Evolutionary conservation across 2,113 vertebrate species (phyloP).

Genomic region (Pseudopodoces humilis): DNA sequence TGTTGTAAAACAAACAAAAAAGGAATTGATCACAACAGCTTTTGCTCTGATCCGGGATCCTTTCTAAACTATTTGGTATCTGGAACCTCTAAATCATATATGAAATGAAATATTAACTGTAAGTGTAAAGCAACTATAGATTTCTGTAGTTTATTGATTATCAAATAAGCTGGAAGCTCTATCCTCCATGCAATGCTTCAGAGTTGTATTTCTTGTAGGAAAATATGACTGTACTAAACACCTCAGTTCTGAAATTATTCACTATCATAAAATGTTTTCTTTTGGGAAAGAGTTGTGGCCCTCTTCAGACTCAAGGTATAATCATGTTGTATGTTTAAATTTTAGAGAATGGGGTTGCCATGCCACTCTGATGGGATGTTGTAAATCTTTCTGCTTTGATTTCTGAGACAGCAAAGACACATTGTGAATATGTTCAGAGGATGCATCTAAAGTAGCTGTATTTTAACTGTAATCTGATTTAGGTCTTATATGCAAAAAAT

Average conservation of each 20-base stretch:
- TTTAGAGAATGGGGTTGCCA: neutral
- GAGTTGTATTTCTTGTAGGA: neutral
- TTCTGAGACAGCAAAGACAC: neutral
- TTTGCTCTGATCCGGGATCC: neutral
- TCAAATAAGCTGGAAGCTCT: neutral
- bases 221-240: neutral
- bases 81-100: neutral
- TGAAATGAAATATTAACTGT: neutral
- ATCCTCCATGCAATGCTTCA: neutral
- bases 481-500: neutral
- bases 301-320: neutral
- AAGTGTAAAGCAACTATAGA: neutral
- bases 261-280: neutral
- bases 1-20: neutral
- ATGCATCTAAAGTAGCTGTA: neutral
- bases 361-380: neutral
- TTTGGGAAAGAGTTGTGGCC: neutral
- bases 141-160: neutral
- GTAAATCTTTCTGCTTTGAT: neutral
- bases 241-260: neutral
- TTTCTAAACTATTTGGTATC: neutral
- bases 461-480: neutral
- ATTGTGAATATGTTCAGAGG: neutral
- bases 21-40: neutral
- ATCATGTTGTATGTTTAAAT: neutral